Conservation (phyloP, 2,113 vertebrate genomes). For the Nothobranchius kuhntae region DNA sequence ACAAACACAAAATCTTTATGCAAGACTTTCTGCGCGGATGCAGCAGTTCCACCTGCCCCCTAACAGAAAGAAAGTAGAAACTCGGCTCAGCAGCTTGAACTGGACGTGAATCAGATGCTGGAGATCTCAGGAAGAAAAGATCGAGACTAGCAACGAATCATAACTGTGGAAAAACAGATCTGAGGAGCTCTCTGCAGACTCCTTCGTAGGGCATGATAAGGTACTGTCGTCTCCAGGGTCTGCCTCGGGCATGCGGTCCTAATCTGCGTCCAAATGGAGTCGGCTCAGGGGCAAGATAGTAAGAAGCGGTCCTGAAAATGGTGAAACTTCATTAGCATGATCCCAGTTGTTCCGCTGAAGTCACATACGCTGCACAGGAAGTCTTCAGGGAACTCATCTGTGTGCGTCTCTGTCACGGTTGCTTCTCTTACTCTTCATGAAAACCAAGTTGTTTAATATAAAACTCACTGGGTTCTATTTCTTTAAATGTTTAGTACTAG, state of each 20-base stretch:
- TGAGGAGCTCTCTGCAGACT: conserved; percentile 26
- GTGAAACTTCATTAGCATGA: conserved; percentile 29
- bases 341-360: conserved; percentile 3
- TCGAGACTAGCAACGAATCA: conserved; percentile 43
- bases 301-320: conserved; percentile 34
- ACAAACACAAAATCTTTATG: background rate
- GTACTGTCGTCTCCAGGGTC: conserved; percentile 50
- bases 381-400: conserved; percentile 15
- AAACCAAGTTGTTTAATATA: background rate
- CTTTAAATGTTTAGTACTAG: conserved; percentile 21
- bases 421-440: background rate
- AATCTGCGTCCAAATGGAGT: conserved; percentile 18
- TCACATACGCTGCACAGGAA: conserved; percentile 7
- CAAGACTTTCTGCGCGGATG: background rate
- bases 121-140: conserved; percentile 19
- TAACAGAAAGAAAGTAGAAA: background rate
- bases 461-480: conserved; percentile 36
- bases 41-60: background rate
- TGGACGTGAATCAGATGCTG: conserved; percentile 23
- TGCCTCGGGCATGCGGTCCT: conserved; percentile 30
- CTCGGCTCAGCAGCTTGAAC: conserved; percentile 29
- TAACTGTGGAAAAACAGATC: conserved; percentile 42
- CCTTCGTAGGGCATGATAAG: conserved; percentile 48
- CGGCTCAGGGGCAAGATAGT: conserved; percentile 15
- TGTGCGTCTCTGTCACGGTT: background rate